Evolutionary conservation across 2,888 invertebrate species (phyloP), one percentile per base, ranked within the genome.

Genomic region (Trichogramma dendrolimi): DNA sequence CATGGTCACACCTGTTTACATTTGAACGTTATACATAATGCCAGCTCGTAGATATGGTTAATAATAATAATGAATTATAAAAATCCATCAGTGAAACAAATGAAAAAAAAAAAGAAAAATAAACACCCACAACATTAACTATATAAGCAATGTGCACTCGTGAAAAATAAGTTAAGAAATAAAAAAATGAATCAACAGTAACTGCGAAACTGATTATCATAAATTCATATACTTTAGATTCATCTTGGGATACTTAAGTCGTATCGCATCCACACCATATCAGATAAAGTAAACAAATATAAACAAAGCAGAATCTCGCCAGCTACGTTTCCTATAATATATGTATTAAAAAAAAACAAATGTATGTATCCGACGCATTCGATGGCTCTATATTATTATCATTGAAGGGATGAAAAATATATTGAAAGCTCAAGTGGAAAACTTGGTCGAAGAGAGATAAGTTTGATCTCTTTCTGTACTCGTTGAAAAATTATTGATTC

Each of bases 291-390:
- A 27, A 27, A 27, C 27, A 27, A 27, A 3, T 27, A 27, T 27
- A 27, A 27, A 2, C 14, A 60, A 71, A 73, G 72, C 70, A 69
- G 69, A 70, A 70, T 71, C 27, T 27, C 67, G 70, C 65, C 69
- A 69, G 69, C 72, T 70, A 71, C 68, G 69, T 71, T 71, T 69
- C 66, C 69, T 68, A 69, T 71, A 54, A 53, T 53, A 59, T 8
- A 53, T 44, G 51, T 44, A 51, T 56, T 49, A 56, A 49, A 56
- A 39, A 56, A 27, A 57, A 42, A 57, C 38, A 57, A 14, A 57
- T 40, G 11, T 41, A 52, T n/a, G 49, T 48, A 56, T 56, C 44
- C n/a, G 27, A 53, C 14, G 54, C 48, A 43, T 59, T 53, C 47
- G 53, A 53, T 47, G 44, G 54, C 49, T 60, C 55, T 60, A 60